Evolutionary conservation across 2,113 vertebrate species (phyloP).

Genomic region (Cebidichthys violaceus): DNA sequence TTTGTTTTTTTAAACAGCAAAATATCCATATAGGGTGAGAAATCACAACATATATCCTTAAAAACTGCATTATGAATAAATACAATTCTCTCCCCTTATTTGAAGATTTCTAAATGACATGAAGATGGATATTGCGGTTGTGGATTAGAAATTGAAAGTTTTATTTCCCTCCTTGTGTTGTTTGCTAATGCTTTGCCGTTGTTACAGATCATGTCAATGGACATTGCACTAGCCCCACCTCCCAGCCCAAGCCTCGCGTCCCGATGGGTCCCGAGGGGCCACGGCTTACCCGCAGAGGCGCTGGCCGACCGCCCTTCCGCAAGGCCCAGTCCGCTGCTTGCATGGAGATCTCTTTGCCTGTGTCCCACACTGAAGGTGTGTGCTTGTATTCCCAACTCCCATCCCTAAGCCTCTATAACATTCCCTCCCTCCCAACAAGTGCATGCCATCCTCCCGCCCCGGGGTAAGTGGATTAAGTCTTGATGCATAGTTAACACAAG

Average conservation of each 20-base stretch:
- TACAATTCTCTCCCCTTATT: slow-evolving; percentile 7
- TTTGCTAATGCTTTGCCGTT: slow-evolving; percentile 84
- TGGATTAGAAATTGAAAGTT: slow-evolving; percentile 46
- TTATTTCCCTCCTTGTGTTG: slow-evolving; percentile 63
- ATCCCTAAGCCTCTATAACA: slow-evolving; percentile 57
- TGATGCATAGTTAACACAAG: slow-evolving; percentile 59
- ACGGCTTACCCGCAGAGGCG: slow-evolving; percentile 92
- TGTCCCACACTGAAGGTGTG: slow-evolving; percentile 97
- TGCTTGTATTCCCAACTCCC: slow-evolving; percentile 77
- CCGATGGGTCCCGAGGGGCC: slow-evolving; percentile 91
- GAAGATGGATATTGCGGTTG: slow-evolving; percentile 63
- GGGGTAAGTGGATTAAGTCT: slow-evolving; percentile 63
- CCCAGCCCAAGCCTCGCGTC: slow-evolving; percentile 91
- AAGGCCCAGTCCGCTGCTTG: slow-evolving; percentile 99
- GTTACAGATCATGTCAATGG: slow-evolving; percentile 98
- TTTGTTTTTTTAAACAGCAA: neutral
- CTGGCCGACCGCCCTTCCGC: slow-evolving; percentile 95
- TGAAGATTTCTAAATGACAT: slow-evolving; percentile 34
- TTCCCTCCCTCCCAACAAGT: slow-evolving; percentile 48
- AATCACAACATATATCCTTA: neutral
- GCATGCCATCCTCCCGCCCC: slow-evolving; percentile 69
- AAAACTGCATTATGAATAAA: neutral
- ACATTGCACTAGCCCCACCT: slow-evolving; percentile 96
- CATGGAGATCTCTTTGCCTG: slow-evolving; percentile 98
- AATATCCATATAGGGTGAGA: neutral